Base-by-base conservation (phyloP, 2,113 vertebrate species). In the Lamprologus speciosus region DNA sequence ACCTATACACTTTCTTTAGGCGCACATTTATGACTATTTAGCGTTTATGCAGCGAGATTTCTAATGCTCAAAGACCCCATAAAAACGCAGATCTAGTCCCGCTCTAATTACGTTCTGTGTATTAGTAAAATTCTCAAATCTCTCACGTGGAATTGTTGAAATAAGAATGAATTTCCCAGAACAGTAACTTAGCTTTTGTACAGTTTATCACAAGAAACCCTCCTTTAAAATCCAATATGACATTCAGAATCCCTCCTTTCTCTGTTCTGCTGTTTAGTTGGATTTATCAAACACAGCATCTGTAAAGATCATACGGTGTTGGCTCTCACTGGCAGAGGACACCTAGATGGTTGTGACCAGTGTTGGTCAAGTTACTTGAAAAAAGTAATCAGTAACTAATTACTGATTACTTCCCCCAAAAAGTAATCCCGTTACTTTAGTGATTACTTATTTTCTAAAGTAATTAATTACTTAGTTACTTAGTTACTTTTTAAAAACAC, bases 291-390 rank as follows among this genome's bases (percentile, higher is more conserved):
- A 85, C 86, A 53, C 85, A 88, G 87, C 78, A 58, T 23, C 84
- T 70, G 42, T 40, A 84, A 92, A 93, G 87, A 86, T 89, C 88
- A 91, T 80, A 55, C 37, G 78, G 80, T 78, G 63, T 33, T 57
- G 50, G 53, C 63, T 81, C 82, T 31, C 82, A 53, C 21, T 28
- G 78, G 54, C 37, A 53, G 40, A 91, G 82, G 85, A 17, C 55
- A 78, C 31, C 57, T 75, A 6, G 33, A 82, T 23, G 8, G 45
- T 51, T 33, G 21, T 8, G 31, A 33, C 31, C 31, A 33, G 31
- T 33, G 31, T 33, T 33, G 31, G 31, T 33, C 2, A 33, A 33
- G 31, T 33, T 33, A 33, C 31, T 33, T 33, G 31, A 33, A 33
- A 33, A 33, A 7, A 33, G 31, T 33, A 33, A 33, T 33, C 31